These are phyloP conservation scores for Cepphus grylle DNA, from an alignment of 2,113 vertebrate genomes.

Conservation along the genomic window DNA sequence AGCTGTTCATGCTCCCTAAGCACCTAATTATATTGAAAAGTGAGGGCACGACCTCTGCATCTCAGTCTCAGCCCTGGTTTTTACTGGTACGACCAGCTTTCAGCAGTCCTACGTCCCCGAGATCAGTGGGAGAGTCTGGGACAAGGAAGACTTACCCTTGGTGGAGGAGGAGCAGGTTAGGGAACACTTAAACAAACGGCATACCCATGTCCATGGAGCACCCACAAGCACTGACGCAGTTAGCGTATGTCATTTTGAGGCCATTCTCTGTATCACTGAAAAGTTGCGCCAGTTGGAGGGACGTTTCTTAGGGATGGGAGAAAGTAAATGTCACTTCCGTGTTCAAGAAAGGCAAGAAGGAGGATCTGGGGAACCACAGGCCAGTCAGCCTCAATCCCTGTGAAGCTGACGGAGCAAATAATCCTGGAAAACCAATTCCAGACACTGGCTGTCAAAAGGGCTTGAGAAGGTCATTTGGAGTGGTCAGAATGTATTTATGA, in stretches of 20 bases:
- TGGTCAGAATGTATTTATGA: background rate
- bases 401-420: background rate
- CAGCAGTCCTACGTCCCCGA: background rate
- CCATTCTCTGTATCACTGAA: background rate
- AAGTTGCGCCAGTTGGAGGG: background rate
- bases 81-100: background rate
- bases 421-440: background rate
- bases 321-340: background rate
- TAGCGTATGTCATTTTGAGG: background rate
- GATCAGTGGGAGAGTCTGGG: background rate
- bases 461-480: background rate
- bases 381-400: background rate
- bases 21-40: background rate
- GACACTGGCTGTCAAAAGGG: background rate
- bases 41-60: background rate
- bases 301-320: background rate
- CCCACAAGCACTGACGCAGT: background rate
- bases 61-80: background rate
- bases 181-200: background rate
- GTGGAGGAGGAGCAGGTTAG: background rate
- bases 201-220: background rate
- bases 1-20: background rate
- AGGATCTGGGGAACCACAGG: background rate
- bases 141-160: background rate
- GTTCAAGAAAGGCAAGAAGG: background rate